These are phyloP conservation scores for Hirtodrosophila trivittata DNA, from an alignment of 2,888 invertebrate genomes.

Conservation along the genomic window DNA sequence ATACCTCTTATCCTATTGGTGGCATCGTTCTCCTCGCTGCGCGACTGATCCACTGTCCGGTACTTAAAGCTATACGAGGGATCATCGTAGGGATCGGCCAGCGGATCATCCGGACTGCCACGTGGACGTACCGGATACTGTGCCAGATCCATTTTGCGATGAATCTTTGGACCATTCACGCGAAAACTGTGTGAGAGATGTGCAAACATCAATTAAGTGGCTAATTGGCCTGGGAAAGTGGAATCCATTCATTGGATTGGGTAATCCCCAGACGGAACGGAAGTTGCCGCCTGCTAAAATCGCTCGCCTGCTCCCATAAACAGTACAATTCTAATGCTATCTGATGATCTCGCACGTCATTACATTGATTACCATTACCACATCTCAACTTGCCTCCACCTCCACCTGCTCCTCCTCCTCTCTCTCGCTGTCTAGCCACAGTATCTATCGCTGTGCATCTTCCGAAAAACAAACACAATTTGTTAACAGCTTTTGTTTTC, in stretches of 20 bases:
- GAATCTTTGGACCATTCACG: constrained; percentile 90
- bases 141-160: constrained; percentile 89
- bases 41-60: constrained; percentile 88
- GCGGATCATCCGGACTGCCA: constrained; percentile 89
- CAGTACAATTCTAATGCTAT: constrained; percentile 43
- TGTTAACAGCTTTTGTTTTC: constrained; percentile 75
- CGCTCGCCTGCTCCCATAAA: constrained; percentile 41
- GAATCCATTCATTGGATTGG: constrained; percentile 11
- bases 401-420: not conserved
- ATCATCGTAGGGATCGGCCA: constrained; percentile 90
- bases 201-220: constrained; percentile 43
- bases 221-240: constrained; percentile 45
- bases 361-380: constrained; percentile 55
- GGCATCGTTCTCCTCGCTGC: constrained; percentile 88
- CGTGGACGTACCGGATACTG: constrained; percentile 88
- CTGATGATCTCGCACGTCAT: constrained; percentile 62
- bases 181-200: constrained; percentile 85
- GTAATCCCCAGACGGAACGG: constrained; percentile 34
- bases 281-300: constrained; percentile 37
- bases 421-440: constrained; percentile 11
- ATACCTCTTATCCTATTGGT: constrained; percentile 87
- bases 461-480: constrained; percentile 59
- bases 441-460: constrained; percentile 60
- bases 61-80: constrained; percentile 90
- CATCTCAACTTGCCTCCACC: constrained; percentile 6